phyloP scores from a whole-genome alignment of 2,888 invertebrate genomes.

The Corythucha ciliata region DNA sequence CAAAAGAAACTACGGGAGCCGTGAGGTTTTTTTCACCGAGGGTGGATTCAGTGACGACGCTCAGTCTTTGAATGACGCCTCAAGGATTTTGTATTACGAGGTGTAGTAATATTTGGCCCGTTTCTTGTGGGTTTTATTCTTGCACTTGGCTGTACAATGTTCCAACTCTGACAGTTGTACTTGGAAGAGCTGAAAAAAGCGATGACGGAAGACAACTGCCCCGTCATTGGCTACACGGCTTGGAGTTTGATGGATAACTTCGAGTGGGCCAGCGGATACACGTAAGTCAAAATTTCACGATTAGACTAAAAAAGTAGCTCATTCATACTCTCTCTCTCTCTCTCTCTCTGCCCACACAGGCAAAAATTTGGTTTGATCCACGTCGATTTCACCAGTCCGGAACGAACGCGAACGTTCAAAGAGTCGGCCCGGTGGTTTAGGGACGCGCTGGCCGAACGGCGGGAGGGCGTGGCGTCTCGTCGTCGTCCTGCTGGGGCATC shows the following conservation, averaged over 20 bases:
- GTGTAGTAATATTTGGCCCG: slow-evolving; percentile 26
- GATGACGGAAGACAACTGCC: slow-evolving; percentile 46
- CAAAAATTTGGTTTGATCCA: slow-evolving; percentile 62
- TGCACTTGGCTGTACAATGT: not conserved
- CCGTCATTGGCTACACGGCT: slow-evolving; percentile 56
- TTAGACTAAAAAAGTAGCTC: not conserved
- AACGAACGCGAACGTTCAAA: slow-evolving; percentile 57
- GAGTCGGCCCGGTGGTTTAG: slow-evolving; percentile 53
- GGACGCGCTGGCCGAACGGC: too few relatives aligned
- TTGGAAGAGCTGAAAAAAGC: slow-evolving; percentile 45
- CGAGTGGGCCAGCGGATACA: slow-evolving; percentile 68
- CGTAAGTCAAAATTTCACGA: slow-evolving; percentile 45
- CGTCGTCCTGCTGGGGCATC: too few relatives aligned
- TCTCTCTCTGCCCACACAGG: too few relatives aligned
- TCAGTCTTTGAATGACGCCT: slow-evolving; percentile 38
- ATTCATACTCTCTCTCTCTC: too few relatives aligned
- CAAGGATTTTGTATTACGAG: slow-evolving; percentile 34
- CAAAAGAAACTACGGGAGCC: slow-evolving; percentile 42
- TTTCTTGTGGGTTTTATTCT: not conserved
- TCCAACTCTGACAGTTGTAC: slow-evolving; percentile 38
- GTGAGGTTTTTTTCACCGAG: slow-evolving; percentile 43
- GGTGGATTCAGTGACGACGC: slow-evolving; percentile 41
- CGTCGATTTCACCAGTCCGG: slow-evolving; percentile 59
- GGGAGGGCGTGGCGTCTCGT: too few relatives aligned
- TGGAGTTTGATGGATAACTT: slow-evolving; percentile 76